These are phyloP conservation scores for Ramazzottius varieornatus DNA, from an alignment of 2,888 invertebrate genomes.

Conservation along the genomic window DNA sequence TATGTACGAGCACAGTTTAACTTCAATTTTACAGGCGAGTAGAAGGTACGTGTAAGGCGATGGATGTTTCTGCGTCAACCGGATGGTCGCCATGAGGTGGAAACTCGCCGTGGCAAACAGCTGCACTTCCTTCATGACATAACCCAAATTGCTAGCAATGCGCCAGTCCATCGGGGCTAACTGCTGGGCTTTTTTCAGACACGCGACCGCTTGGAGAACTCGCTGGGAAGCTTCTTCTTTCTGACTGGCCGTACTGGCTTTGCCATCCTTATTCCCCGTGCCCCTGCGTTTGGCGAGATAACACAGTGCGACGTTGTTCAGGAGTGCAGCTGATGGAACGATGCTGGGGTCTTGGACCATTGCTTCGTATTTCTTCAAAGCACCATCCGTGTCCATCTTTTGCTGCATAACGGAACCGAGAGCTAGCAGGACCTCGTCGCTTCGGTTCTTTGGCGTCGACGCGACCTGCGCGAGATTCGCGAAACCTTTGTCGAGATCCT, in stretches of 20 bases:
- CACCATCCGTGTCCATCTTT: background rate
- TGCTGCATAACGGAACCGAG: background rate
- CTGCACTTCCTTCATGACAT: background rate
- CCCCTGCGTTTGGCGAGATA: background rate
- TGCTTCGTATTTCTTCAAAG: slow-evolving; percentile 1
- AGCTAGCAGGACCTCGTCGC: background rate
- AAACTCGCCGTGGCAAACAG: background rate
- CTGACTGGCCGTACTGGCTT: too few species aligned
- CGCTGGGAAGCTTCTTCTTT: background rate
- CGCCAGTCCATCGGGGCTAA: background rate
- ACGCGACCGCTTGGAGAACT: background rate
- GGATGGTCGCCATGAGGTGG: background rate
- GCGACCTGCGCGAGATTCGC: background rate
- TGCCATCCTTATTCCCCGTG: background rate
- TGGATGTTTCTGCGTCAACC: background rate
- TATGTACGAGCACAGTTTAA: background rate
- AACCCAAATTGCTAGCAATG: background rate
- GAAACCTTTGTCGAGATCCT: background rate
- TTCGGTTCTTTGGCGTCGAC: background rate
- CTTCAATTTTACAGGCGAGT: background rate
- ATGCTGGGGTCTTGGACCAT: background rate
- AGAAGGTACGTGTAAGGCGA: background rate
- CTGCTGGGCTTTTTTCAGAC: background rate
- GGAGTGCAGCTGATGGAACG: background rate
- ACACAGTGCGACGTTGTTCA: background rate